Evolutionary conservation across 2,797 vertebrate genomes (phyloP), one percentile per base, ranked within the genome.

Genomic region (Nasua narica): DNA sequence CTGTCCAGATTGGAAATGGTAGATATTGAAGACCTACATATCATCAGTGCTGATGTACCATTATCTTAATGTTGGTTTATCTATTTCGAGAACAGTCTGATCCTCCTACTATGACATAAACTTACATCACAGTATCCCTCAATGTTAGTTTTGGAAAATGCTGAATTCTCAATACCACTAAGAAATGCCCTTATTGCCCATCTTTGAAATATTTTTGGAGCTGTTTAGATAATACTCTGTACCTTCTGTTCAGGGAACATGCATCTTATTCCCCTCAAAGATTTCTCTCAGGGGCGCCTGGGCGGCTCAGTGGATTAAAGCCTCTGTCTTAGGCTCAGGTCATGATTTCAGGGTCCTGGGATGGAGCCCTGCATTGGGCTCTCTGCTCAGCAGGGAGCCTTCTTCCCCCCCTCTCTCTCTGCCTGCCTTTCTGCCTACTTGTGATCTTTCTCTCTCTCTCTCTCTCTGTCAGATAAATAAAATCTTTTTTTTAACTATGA

Each of bases 21-120:
- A 94, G 60, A 76, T 86, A 82, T 86, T 70, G 79, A 94, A 96
- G 83, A 84, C 40, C 56, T 40, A 79, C 37, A 83, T 87, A 87
- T 37, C 78, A 87, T 88, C 79, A 48, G 11, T 89, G 37, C 50
- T 62, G 69, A 96, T 90, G 86, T 70, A 96, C 43, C 62, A 23
- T 81, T 81, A 58, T 81, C 91, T 90, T 62, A 88, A 50, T 69
- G 56, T n/a, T 90, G 32, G 74, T 86, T 54, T 56, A 70, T 40
- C 70, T 95, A 52, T 94, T 97, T 88, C 50, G 56, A 86, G 78
- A 90, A 62, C 21, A 96, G 32, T 13, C 14, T 58, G 6, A 86
- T 74, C 32, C 25, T 86, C 50, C 83, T 96, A 35, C 35, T 93
- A 0, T 79, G 46, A 77, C n/a, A 92, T 60, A 37, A 46, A 82